Evolutionary conservation across 2,113 vertebrate species (phyloP).

Genomic region (Mustelus asterias): DNA sequence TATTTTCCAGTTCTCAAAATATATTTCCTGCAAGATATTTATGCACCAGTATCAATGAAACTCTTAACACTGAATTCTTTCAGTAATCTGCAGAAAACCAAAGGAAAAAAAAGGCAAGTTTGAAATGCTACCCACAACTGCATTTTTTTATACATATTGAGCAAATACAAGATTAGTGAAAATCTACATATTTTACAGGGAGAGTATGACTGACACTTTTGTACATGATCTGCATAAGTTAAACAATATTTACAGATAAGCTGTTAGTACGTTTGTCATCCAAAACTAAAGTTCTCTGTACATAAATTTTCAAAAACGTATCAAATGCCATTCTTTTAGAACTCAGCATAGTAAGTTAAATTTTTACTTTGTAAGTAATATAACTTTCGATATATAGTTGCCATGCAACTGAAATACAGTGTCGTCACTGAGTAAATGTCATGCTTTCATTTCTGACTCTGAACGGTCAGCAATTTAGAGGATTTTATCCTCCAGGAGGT

Average conservation of each 20-base stretch:
- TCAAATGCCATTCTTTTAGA: slow-evolving; percentile 10
- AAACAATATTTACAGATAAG: slow-evolving; percentile 71
- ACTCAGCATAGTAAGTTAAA: slow-evolving; percentile 18
- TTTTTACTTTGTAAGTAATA: slow-evolving; percentile 33
- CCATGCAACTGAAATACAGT: slow-evolving; percentile 38
- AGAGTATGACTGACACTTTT: slow-evolving; percentile 40
- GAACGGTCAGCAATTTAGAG: slow-evolving; percentile 20
- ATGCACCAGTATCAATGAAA: neutral
- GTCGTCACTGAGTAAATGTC: neutral
- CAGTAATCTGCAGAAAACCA: neutral
- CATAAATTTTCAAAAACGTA: slow-evolving; percentile 41
- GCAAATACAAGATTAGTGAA: neutral
- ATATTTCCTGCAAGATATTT: neutral
- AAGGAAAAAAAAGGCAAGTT: neutral
- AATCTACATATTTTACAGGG: slow-evolving; percentile 34
- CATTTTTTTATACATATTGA: slow-evolving; percentile 24
- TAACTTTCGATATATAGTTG: slow-evolving; percentile 25
- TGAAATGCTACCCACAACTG: neutral
- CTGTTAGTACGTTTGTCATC: slow-evolving; percentile 26
- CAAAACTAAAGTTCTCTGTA: slow-evolving; percentile 45
- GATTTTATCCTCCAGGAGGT: slow-evolving; percentile 31
- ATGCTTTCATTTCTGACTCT: slow-evolving; percentile 7
- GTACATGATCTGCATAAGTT: slow-evolving; percentile 61
- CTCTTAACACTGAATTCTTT: neutral
- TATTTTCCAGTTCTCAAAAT: neutral